Evolutionary conservation across 2,888 invertebrate genomes (phyloP).

Genomic region (Caenorhabditis sp.): DNA sequence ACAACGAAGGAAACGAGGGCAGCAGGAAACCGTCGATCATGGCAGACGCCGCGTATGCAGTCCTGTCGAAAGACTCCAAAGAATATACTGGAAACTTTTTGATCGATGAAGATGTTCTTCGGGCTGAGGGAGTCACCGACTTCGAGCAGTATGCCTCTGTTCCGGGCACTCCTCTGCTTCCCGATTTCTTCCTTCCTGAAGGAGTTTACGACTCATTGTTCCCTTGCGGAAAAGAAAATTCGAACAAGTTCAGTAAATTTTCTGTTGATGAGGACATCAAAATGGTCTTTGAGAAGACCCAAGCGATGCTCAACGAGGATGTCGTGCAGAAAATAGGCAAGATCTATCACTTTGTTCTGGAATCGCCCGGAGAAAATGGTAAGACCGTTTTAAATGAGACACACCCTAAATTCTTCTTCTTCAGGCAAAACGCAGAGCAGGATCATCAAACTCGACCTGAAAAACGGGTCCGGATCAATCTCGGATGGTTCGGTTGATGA

Average conservation of each 20-base stretch:
- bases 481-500: conserved; percentile 89
- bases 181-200: conserved; percentile 90
- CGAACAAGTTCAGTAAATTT: too few relatives aligned
- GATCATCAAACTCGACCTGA: conserved; percentile 88
- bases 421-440: conserved; percentile 8
- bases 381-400: too few relatives aligned
- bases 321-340: conserved; percentile 91
- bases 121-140: conserved; percentile 90
- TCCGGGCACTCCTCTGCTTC: conserved; percentile 89
- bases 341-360: conserved; percentile 92
- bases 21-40: conserved; percentile 64
- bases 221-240: too few relatives aligned
- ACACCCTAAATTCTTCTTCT: background rate
- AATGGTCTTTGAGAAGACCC: conserved; percentile 84
- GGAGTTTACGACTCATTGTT: conserved; percentile 27
- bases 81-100: conserved; percentile 89
- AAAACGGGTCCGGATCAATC: conserved; percentile 90
- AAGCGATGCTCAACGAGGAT: conserved; percentile 88
- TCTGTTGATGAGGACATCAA: conserved; percentile 83
- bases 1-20: conserved; percentile 84
- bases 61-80: conserved; percentile 89
- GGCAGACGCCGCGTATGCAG: conserved; percentile 91
- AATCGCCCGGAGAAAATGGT: conserved; percentile 86
- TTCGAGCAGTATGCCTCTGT: conserved; percentile 91
- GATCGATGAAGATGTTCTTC: conserved; percentile 94